A percentile compares a stretch with the other conserved stretches of the same genome.
These are phyloP conservation scores for Smittia aterrima DNA, from an alignment of 2,888 invertebrate species.

Conservation along the genomic window DNA sequence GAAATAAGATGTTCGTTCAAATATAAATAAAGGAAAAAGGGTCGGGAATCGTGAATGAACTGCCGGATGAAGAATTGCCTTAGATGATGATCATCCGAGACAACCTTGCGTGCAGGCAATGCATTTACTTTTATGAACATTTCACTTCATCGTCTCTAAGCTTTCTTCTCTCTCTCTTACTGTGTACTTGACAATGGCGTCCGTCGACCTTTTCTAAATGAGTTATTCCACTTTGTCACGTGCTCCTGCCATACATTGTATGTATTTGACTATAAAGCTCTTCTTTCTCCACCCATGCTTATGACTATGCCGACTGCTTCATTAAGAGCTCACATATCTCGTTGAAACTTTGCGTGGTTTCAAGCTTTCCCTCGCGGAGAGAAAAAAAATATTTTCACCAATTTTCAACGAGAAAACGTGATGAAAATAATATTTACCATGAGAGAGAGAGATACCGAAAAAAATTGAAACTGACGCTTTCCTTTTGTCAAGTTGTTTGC, in stretches of 20 bases:
- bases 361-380: not conserved
- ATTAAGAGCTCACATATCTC: slow-evolving; percentile 8
- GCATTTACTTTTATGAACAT: slow-evolving; percentile 37
- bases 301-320: not conserved
- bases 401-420: not conserved
- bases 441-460: not conserved
- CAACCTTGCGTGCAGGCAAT: slow-evolving; percentile 33
- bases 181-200: not conserved
- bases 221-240: not conserved
- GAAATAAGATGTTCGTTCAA: slow-evolving; percentile 26
- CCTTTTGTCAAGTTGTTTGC: not conserved
- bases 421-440: slow-evolving; percentile 5
- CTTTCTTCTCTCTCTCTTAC: not conserved
- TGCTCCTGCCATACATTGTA: not conserved
- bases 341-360: not conserved
- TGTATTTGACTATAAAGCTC: not conserved
- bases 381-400: not conserved
- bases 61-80: slow-evolving; percentile 33
- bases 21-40: not conserved
- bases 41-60: not conserved
- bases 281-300: not conserved
- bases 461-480: not conserved
- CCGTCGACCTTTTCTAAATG: not conserved
- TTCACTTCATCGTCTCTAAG: slow-evolving; percentile 16
- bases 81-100: not conserved